Conservation (phyloP, 2,113 vertebrate genomes). For the Leptosomus discolor region DNA sequence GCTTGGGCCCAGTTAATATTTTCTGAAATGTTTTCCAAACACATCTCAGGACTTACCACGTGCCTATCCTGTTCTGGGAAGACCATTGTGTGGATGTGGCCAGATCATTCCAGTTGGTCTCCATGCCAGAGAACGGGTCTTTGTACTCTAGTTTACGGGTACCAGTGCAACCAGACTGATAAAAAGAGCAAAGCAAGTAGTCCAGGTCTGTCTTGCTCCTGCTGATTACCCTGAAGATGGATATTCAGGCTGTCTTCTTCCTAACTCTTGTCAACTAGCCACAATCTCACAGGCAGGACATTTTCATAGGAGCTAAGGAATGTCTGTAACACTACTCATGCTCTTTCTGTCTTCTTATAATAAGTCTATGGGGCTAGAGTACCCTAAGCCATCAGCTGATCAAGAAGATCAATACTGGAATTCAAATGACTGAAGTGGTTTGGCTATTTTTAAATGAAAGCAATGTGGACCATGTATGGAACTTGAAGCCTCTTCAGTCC, state of each 20-base stretch:
- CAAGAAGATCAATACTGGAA: not conserved
- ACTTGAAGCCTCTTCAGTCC: not conserved
- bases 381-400: not conserved
- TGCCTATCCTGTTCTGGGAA: not conserved
- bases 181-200: not conserved
- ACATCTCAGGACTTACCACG: not conserved
- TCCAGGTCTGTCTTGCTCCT: not conserved
- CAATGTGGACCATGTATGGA: fast-evolving
- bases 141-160: not conserved
- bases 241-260: not conserved
- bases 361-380: not conserved
- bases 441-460: not conserved
- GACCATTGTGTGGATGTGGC: not conserved
- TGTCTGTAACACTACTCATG: not conserved
- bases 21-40: not conserved
- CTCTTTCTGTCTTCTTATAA: not conserved
- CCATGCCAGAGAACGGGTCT: not conserved
- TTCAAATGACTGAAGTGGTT: not conserved
- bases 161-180: not conserved
- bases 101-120: not conserved
- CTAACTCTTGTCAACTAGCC: not conserved
- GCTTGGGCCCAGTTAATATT: not conserved
- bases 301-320: not conserved
- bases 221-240: not conserved
- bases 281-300: not conserved